Conservation (phyloP, 2,113 vertebrate genomes). For the Gavia stellata region DNA sequence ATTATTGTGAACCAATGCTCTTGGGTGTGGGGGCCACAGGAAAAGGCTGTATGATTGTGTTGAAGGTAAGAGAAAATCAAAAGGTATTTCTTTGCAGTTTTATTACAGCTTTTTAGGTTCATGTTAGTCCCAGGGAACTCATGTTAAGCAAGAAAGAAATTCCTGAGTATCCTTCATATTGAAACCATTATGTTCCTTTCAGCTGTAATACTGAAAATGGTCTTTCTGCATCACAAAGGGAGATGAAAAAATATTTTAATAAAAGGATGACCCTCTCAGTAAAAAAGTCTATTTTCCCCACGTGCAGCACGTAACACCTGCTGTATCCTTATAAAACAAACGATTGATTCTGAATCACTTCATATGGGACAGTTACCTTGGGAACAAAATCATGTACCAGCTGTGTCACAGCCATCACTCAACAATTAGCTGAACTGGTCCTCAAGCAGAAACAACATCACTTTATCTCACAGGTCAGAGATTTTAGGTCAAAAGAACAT, state of each 20-base stretch:
- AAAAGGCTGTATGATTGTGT: not conserved
- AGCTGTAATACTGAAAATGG: not conserved
- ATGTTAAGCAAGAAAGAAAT: not conserved
- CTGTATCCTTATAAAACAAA: not conserved
- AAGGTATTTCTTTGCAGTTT: not conserved
- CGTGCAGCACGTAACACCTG: not conserved
- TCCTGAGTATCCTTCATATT: not conserved
- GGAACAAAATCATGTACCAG: not conserved
- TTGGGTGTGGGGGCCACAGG: not conserved
- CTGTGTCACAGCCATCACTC: not conserved
- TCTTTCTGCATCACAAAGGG: not conserved
- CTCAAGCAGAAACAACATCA: not conserved
- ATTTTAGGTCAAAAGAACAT: not conserved
- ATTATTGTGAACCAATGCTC: not conserved
- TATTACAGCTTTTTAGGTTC: not conserved
- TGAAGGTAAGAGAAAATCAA: not conserved
- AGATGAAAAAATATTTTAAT: not conserved
- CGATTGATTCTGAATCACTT: not conserved
- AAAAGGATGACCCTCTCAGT: constrained; percentile 9
- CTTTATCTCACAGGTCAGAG: constrained; percentile 13
- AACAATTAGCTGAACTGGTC: constrained; percentile 18
- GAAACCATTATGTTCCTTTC: not conserved
- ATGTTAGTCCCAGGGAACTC: not conserved
- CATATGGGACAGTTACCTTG: constrained; percentile 12
- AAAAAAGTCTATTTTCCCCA: not conserved